These are phyloP conservation scores for Drosophila diplacantha DNA, from an alignment of 2,888 invertebrate species.

Conservation along the genomic window DNA sequence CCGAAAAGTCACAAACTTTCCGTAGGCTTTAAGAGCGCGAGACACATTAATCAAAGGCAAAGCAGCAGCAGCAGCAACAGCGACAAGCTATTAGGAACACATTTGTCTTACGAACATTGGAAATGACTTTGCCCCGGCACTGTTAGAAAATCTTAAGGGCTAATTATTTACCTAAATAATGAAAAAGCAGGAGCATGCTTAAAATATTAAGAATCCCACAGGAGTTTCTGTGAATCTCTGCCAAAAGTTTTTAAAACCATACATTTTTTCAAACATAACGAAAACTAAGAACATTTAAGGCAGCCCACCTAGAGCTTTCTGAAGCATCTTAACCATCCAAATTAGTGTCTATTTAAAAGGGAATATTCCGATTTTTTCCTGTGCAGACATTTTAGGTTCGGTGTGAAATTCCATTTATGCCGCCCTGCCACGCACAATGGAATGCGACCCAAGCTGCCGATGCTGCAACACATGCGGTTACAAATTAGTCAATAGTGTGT, in stretches of 20 bases:
- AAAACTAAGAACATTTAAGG: neutral
- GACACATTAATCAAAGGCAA: constrained; percentile 61
- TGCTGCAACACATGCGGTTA: constrained; percentile 59
- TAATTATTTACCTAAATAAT: neutral
- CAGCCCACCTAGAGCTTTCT: too few relatives aligned
- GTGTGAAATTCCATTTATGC: constrained; percentile 62
- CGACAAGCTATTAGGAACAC: constrained; percentile 72
- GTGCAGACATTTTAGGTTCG: constrained; percentile 20
- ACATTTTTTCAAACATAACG: neutral
- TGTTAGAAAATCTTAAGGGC: neutral
- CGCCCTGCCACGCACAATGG: constrained; percentile 43
- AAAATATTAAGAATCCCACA: neutral
- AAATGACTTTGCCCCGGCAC: constrained; percentile 43
- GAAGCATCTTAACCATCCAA: too few relatives aligned
- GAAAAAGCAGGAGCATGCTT: too few relatives aligned
- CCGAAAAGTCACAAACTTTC: constrained; percentile 56
- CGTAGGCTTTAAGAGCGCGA: constrained; percentile 51
- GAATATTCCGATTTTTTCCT: neutral
- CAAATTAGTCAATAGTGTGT: constrained; percentile 68
- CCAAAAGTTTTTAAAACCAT: too few relatives aligned
- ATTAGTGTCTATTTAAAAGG: neutral
- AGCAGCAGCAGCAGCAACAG: constrained; percentile 34
- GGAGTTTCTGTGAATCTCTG: too few relatives aligned
- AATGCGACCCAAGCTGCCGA: constrained; percentile 44
- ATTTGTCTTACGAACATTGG: constrained; percentile 58